Evolutionary conservation across 2,888 invertebrate genomes (phyloP).

Genomic region (Bombylius major): DNA sequence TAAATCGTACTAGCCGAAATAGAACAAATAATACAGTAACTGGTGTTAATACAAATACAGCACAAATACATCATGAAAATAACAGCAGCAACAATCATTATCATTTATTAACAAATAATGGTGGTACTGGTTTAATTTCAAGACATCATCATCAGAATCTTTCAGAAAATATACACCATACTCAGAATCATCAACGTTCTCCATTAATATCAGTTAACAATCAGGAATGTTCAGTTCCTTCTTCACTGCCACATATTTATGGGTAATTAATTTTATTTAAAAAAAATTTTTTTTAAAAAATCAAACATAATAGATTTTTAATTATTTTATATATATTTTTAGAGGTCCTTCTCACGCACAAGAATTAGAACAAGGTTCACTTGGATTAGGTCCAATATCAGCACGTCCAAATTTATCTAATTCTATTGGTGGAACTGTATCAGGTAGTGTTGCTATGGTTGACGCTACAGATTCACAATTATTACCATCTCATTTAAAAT

Average conservation of each 20-base stretch:
- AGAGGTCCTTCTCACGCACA: conserved; percentile 19
- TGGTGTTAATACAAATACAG: not conserved
- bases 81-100: conserved; percentile 12
- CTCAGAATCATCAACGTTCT: conserved; percentile 12
- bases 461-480: conserved; percentile 26
- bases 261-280: conserved; percentile 12
- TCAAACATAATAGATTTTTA: not conserved
- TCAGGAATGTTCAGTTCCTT: conserved; percentile 14
- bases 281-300: not conserved
- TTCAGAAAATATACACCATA: conserved; percentile 17
- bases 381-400: conserved; percentile 16
- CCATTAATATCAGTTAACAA: conserved; percentile 7
- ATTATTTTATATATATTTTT: conserved; percentile 1
- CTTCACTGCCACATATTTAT: conserved; percentile 22
- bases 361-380: conserved; percentile 18
- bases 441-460: not conserved
- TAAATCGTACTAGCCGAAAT: not conserved
- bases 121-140: conserved; percentile 1
- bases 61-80: not conserved
- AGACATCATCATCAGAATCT: not conserved
- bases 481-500: conserved; percentile 49
- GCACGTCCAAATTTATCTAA: conserved; percentile 14
- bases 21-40: not conserved
- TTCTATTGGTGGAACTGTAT: conserved; percentile 4
- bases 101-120: conserved; percentile 12